Percentiles rank a stretch among this genome's conserved stretches.
Evolutionary conservation across 2,888 invertebrate species (phyloP).

Genomic region (Caenorhabditis sinica): DNA sequence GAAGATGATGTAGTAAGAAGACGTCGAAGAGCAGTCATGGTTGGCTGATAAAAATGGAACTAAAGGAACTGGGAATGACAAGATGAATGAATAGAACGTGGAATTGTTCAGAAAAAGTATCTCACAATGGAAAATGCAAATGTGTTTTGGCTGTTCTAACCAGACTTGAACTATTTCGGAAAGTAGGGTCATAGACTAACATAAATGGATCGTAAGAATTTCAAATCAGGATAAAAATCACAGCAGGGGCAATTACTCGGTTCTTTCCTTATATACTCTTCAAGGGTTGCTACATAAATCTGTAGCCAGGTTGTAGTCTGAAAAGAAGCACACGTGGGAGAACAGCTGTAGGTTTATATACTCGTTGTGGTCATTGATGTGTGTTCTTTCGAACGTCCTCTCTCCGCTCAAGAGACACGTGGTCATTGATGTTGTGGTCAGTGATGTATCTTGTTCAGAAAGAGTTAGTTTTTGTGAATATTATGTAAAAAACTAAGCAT

Average conservation of each 20-base stretch:
- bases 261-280: neutral
- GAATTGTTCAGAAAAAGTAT: neutral
- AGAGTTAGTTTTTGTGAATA: no score
- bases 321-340: slow-evolving; percentile 15
- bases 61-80: neutral
- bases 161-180: no score
- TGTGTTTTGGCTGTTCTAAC: no score
- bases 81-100: neutral
- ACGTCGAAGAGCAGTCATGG: neutral
- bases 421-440: slow-evolving; percentile 32
- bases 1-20: neutral
- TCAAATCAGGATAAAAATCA: no score
- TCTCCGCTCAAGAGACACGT: neutral
- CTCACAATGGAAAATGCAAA: no score
- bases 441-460: slow-evolving; percentile 10
- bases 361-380: slow-evolving; percentile 26
- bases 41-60: neutral
- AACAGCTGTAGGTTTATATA: slow-evolving; percentile 1
- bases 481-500: no score
- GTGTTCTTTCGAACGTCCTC: neutral
- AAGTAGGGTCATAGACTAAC: no score
- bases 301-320: neutral
- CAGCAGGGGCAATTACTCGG: neutral
- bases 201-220: no score
- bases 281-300: neutral